These are phyloP conservation scores for Felis chaus DNA, from an alignment of 2,113 vertebrate genomes.

Conservation along the genomic window DNA sequence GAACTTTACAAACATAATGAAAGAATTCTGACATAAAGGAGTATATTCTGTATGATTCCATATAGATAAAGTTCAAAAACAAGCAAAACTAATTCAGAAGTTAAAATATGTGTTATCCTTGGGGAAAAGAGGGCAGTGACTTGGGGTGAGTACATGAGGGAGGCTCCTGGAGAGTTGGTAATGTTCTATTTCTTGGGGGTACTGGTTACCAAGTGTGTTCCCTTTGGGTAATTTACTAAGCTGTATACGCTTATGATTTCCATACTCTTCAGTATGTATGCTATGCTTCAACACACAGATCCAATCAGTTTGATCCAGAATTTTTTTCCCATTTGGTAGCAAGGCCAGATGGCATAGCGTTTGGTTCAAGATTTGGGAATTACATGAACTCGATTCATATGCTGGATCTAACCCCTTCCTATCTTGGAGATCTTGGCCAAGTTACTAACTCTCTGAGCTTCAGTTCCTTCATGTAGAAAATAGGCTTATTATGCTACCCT, in stretches of 20 bases:
- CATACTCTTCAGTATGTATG: not conserved
- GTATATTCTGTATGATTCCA: not conserved
- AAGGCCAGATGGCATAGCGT: not conserved
- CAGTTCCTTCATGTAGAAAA: not conserved
- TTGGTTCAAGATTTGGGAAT: not conserved
- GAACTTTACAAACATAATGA: not conserved
- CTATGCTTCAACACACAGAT: not conserved
- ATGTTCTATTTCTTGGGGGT: not conserved
- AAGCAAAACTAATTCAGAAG: not conserved
- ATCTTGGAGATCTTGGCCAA: not conserved
- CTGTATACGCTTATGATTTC: not conserved
- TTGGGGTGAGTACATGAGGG: not conserved
- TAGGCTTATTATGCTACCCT: not conserved
- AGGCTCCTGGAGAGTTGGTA: not conserved
- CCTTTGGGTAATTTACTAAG: not conserved
- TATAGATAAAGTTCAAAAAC: conserved; percentile 6
- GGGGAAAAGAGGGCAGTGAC: not conserved
- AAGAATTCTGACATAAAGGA: not conserved
- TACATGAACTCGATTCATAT: not conserved
- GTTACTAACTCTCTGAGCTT: not conserved
- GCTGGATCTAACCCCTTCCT: not conserved
- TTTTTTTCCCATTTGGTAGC: not conserved
- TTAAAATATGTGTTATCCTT: not conserved
- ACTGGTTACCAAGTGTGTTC: not conserved
- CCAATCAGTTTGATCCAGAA: not conserved